Evolutionary conservation across 2,888 invertebrate species (phyloP).

Genomic region (Drosophila eohydei): DNA sequence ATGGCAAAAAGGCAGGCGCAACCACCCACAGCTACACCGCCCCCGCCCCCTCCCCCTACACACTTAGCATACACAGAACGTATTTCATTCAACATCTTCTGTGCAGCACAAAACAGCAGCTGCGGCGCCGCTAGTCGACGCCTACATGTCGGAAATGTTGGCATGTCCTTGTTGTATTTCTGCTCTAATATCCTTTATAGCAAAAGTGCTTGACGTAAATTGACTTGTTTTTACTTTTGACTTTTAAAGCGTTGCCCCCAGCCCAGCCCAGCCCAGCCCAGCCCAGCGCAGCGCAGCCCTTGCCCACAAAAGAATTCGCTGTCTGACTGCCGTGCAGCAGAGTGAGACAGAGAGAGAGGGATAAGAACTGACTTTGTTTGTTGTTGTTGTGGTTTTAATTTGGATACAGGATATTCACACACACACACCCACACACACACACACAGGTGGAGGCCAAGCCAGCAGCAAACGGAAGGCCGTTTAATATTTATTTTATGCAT

Average conservation of each 20-base stretch:
- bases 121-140: slow-evolving; percentile 78
- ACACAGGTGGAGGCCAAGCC: slow-evolving; percentile 35
- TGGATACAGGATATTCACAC: slow-evolving; percentile 66
- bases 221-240: slow-evolving; percentile 81
- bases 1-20: slow-evolving; percentile 52
- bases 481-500: slow-evolving; percentile 78
- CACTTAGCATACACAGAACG: slow-evolving; percentile 16
- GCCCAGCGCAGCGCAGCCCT: background rate
- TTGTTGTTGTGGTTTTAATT: slow-evolving; percentile 79
- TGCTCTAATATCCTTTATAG: slow-evolving; percentile 82
- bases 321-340: slow-evolving; percentile 16
- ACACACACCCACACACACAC: background rate
- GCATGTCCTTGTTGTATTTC: slow-evolving; percentile 81
- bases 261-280: background rate
- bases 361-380: slow-evolving; percentile 39
- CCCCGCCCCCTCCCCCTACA: background rate
- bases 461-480: slow-evolving; percentile 69
- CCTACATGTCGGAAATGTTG: slow-evolving; percentile 81
- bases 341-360: background rate
- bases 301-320: slow-evolving; percentile 16
- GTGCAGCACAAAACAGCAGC: slow-evolving; percentile 28
- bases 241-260: slow-evolving; percentile 70
- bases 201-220: slow-evolving; percentile 81
- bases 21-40: background rate
- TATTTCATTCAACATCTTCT: slow-evolving; percentile 36